These are phyloP conservation scores for Allophyes oxyacanthae DNA, from an alignment of 2,888 invertebrate species.

Conservation along the genomic window DNA sequence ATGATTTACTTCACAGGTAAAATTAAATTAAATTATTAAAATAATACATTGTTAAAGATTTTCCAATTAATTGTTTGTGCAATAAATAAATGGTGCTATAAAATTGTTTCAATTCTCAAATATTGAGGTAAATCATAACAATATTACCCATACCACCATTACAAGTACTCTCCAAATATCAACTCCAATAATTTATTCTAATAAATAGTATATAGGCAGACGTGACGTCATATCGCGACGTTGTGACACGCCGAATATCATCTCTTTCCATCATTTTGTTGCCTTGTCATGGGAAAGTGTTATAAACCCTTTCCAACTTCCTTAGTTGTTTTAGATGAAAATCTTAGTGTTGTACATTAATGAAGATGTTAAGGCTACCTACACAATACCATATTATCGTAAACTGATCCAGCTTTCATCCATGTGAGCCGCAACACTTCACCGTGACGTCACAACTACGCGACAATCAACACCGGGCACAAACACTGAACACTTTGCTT, in stretches of 20 bases:
- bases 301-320: not conserved
- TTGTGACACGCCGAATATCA: slow-evolving; percentile 22
- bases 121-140: slow-evolving; percentile 5
- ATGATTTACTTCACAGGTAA: not conserved
- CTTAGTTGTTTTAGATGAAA: slow-evolving; percentile 3
- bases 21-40: no score
- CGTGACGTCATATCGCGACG: slow-evolving; percentile 17
- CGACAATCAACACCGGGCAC: slow-evolving; percentile 27
- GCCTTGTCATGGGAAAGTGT: slow-evolving; percentile 15
- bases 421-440: slow-evolving; percentile 28
- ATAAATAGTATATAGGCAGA: slow-evolving; percentile 57
- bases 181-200: slow-evolving; percentile 53
- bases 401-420: slow-evolving; percentile 20
- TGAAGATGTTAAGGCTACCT: slow-evolving; percentile 27
- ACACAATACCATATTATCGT: slow-evolving; percentile 33
- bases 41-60: no score
- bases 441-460: slow-evolving; percentile 19
- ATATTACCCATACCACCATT: slow-evolving; percentile 34
- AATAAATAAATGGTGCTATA: no score
- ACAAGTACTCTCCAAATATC: slow-evolving; percentile 30
- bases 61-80: no score
- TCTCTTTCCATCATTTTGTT: slow-evolving; percentile 12
- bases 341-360: not conserved
- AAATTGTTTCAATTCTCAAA: not conserved
- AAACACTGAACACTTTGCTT: slow-evolving; percentile 27